Base-by-base conservation (phyloP, 2,888 invertebrate species). In the Zygothrica quintamaculata region DNA sequence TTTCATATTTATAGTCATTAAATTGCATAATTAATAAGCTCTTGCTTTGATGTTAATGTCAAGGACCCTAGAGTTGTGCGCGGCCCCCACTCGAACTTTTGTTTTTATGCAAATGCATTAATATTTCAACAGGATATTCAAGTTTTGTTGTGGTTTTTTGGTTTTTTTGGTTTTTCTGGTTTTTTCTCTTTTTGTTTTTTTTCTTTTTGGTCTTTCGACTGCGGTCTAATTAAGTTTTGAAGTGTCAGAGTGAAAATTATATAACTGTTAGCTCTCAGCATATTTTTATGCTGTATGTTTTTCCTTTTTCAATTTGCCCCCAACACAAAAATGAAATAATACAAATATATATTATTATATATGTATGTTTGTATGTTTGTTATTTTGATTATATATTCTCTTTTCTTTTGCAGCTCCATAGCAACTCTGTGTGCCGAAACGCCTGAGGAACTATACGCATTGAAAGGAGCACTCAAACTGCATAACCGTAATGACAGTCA, bases 351-450 rank as follows among this genome's bases (percentile, higher is more conserved):
- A n/a, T n/a, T n/a, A n/a, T n/a, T n/a, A n/a, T n/a, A n/a, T n/a
- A n/a, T n/a, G 15, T 1, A 15, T 3, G 13, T 36, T 15, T 36
- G 11, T 36, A 18, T 34, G 34, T 34, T 13, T 11, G 11, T 12
- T 34, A 4, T 13, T 34, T 2, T 15, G 9, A 12, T 15, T 34
- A 42, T 37, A n/a, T 12, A 22, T 33, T 39, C n/a, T 16, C 22
- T 55, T 5, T 22, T 43, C 40, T 43, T 43, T 85, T 68, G 8
- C 81, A 89, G 89, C 73, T 89, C 85, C 74, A 87, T 77, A 64
- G 87, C 88, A 78, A 84, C 84, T 36, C 56, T 89, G 72, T 74
- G 82, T 56, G 71, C 81, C 56, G 81, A 85, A 72, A 78, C 76
- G 53, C 88, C 78, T 64, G 86, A 84, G 61, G 88, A 79, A 47